Evolutionary conservation across 37 sponge, comb jelly and placozoan species (phyloP).

Genomic region (Cladorhizidae sp.): DNA sequence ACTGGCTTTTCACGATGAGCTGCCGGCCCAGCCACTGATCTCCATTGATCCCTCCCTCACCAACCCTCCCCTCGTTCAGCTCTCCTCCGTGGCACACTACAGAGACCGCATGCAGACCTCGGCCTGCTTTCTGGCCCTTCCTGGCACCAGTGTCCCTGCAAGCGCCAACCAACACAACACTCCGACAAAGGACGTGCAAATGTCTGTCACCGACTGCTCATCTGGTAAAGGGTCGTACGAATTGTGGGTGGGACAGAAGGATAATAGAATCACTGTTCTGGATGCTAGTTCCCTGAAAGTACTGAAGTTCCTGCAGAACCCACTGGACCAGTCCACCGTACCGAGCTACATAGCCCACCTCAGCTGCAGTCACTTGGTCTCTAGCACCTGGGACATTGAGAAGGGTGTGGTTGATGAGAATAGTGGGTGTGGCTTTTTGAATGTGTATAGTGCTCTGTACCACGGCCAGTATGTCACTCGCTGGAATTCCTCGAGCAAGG

Average conservation of each 20-base stretch:
- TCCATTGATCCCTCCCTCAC: neutral
- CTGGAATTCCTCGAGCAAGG: slow-evolving; percentile 45
- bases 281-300: slow-evolving; percentile 34
- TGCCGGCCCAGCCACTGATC: slow-evolving; percentile 1
- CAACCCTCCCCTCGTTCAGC: neutral
- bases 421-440: slow-evolving; percentile 1
- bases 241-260: slow-evolving; percentile 81
- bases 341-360: slow-evolving; percentile 60
- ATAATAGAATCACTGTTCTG: slow-evolving; percentile 40
- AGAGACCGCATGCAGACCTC: slow-evolving; percentile 26
- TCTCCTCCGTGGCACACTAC: slow-evolving; percentile 20
- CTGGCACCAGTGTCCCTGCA: neutral
- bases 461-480: slow-evolving; percentile 66
- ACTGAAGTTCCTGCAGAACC: slow-evolving; percentile 31
- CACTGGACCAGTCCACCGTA: slow-evolving; percentile 27
- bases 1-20: slow-evolving; percentile 29
- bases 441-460: slow-evolving; percentile 58
- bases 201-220: neutral
- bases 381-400: slow-evolving; percentile 3
- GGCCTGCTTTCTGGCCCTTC: slow-evolving; percentile 16
- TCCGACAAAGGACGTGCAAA: neutral
- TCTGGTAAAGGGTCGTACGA: slow-evolving; percentile 12
- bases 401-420: neutral
- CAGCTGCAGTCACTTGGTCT: slow-evolving; percentile 44
- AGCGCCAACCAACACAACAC: neutral